Base-by-base conservation (phyloP, 1,140 invertebrate species). In the Drosophila subpulchrella region DNA sequence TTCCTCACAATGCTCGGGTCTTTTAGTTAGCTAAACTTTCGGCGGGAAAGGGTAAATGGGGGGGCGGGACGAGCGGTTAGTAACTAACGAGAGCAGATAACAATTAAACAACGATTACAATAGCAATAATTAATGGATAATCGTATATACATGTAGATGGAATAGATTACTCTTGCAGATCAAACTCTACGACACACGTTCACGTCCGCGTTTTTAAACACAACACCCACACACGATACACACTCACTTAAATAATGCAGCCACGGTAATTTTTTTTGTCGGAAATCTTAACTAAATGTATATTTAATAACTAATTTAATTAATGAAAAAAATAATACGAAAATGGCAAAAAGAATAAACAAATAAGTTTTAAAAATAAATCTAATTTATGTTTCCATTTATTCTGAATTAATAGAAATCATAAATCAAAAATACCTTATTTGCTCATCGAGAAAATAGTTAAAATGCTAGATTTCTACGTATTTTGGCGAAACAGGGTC, bases 231-330 rank as follows among this genome's bases (percentile, higher is more conserved):
- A 65, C 51, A 61, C 50, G 15, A 27, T 20, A 20, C 20, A 62
- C 53, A 20, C 51, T 44, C 42, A 57, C 57, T 50, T 47, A 53
- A 46, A 46, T 24, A 70, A 48, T 50, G 51, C 67, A 65, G 72
- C 46, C 68, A 57, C 51, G 58, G 44, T 58, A 42, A 41, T 76
- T 59, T 76, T 27, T 75, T 67, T 75, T 74, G 72, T 72, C 76
- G 63, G 78, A 70, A 78, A 78, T 78, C 63, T 78, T 86, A 86
- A 85, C 57, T 86, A 75, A 81, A 67, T 85, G 82, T 85, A 85
- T 81, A 85, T 86, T 81, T 78, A 85, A 85, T 86, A 75, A 81
- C 71, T 86, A 78, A 86, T 81, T 86, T 81, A 85, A 81, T 60
- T 70, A 82, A 72, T 39, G 32, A 51, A 57, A 72, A 58, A 44